Base-by-base conservation (phyloP, 35 echinoderm and acorn worm genomes). In the Strongylocentrotus purpuratus region DNA sequence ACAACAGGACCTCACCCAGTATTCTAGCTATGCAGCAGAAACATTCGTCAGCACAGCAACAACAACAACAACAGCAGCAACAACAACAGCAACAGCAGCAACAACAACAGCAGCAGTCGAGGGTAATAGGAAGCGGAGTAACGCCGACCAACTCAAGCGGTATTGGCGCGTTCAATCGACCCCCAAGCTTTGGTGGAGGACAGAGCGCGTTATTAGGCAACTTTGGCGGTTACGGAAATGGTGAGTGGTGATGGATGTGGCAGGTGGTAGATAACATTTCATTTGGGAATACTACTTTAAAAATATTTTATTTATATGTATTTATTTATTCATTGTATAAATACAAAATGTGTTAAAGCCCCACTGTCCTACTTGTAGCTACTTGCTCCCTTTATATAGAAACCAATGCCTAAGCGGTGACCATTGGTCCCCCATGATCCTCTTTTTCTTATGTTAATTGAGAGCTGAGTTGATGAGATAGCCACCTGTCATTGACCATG, bases 1-100 rank as follows among this genome's bases (percentile, higher is more conserved):
- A 93, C n/a, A 93, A 93, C 91, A 93, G 97, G 94, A 96, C 95
- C 32, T 97, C 97, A 46, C 97, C 97, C 31, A 97, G 95, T 94
- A 61, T 97, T 48, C 47, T 97, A 71, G 95, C 97, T 46, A 97
- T 97, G 97, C 97, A 97, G 92, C 97, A 97, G 48, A 94, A 97
- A 41, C 95, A 97, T 58, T 93, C 91, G 20, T 10, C 91, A 93
- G 87, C 87, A 11, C 87, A 89, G 8, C 65, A 78, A 28, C 65
- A 78, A 17, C 87, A 89, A 78, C 65, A 78, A 4, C 65, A 78
- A 78, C 65, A 78, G 0, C 65, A 78, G 18, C 65, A 78, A 22
- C 91, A 93, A 8, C 91, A 93, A 10, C 65, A 78, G 5, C 65
- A 78, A 17, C 87, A 89, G n/a, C 65, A 78, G 7, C 65, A 78